These are phyloP conservation scores for Neomonachus schauinslandi DNA, from an alignment of 2,113 vertebrate genomes.

Conservation along the genomic window DNA sequence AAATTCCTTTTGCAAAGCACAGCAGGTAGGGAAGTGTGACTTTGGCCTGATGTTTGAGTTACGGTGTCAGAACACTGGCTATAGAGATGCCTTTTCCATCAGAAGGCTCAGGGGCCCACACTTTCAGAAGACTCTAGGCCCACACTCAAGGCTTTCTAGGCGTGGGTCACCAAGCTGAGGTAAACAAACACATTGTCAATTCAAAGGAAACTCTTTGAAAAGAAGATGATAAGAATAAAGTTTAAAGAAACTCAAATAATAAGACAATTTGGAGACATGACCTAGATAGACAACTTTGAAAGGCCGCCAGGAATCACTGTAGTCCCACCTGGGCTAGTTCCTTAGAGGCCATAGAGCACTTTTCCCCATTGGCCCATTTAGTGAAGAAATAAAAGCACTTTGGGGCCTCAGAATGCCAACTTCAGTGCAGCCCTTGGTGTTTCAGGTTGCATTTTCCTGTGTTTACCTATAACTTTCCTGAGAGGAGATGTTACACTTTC, in stretches of 20 bases:
- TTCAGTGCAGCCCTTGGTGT: not conserved
- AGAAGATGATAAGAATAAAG: not conserved
- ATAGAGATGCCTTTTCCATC: not conserved
- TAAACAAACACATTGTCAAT: not conserved
- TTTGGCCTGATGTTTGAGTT: not conserved
- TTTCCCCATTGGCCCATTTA: not conserved
- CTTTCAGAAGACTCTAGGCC: not conserved
- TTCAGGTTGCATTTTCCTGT: not conserved
- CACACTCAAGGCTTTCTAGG: not conserved
- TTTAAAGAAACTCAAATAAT: conserved; percentile 21
- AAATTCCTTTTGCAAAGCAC: not conserved
- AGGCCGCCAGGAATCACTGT: not conserved
- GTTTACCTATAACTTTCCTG: not conserved
- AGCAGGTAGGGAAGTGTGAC: not conserved
- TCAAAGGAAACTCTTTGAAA: conserved; percentile 13
- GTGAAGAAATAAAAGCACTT: not conserved
- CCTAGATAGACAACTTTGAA: not conserved
- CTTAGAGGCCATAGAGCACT: not conserved
- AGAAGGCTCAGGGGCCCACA: not conserved
- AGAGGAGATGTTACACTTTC: not conserved
- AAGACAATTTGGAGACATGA: not conserved
- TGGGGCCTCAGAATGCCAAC: not conserved
- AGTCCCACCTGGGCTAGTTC: not conserved
- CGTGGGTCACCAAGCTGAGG: not conserved
- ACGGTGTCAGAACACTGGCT: not conserved